Base-by-base conservation (phyloP, 2,113 vertebrate genomes). In the Meles meles region DNA sequence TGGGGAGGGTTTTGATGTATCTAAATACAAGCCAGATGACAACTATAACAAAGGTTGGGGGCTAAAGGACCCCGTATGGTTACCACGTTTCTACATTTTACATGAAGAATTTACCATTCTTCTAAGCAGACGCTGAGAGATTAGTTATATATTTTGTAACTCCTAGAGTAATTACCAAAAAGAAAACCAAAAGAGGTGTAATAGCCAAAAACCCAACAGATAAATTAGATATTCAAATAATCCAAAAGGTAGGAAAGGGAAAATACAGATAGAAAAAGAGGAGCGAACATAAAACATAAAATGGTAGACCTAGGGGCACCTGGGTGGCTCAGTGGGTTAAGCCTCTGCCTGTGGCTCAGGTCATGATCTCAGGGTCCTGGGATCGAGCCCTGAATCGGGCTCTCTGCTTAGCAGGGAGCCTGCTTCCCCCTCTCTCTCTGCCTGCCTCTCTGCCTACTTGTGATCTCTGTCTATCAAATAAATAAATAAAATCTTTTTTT, bases 101-200 rank as follows among this genome's bases (percentile, higher is more conserved):
- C 42, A 77, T 59, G 27, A 47, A 61, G n/a, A 42, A 11, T 94
- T 77, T 47, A 85, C 18, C 34, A 25, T 76, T 76, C 39, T 90
- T 93, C 65, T 85, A 71, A 71, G 63, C 31, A 85, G 59, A 79
- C n/a, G 29, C 61, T 95, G 42, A 96, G 88, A 77, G 90, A n/a
- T n/a, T 59, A 87, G 59, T 67, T 49, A 34, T 23, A 21, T 42
- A 80, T 84, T 55, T 61, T 79, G 12, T 88, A 94, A 94, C 25
- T 82, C n/a, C 87, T 57, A 71, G 34, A 80, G 15, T 5, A 81
- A 42, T 57, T 80, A 81, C 21, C 31, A 74, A 76, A 89, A 93
- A 93, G 57, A 90, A 95, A 86, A 61, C 21, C 39, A 8, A 21
- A 81, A 90, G 39, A 59, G 47, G 17, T 31, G 7, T 44, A 52